Evolutionary conservation across 2,113 vertebrate genomes (phyloP).

Genomic region (Micromys minutus): DNA sequence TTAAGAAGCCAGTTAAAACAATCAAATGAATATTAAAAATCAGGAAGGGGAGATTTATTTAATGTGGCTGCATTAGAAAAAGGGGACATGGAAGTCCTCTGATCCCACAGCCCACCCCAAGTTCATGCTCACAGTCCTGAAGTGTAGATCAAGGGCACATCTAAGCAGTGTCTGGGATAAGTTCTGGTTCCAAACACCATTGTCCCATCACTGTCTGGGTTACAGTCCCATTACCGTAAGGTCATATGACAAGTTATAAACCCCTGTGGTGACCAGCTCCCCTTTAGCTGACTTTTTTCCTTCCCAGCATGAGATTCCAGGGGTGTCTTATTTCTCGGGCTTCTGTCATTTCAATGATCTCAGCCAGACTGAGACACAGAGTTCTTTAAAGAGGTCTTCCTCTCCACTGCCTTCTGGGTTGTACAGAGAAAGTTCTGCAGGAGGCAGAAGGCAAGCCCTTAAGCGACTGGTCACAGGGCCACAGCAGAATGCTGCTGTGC

Average conservation of each 20-base stretch:
- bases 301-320: background rate
- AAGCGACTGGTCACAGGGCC: background rate
- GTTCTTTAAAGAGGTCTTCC: background rate
- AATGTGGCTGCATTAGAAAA: background rate
- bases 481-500: fast-evolving
- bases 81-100: background rate
- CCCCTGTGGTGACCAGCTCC: background rate
- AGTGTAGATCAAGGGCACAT: background rate
- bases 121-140: background rate
- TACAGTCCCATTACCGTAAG: too few species aligned
- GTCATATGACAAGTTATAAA: background rate
- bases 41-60: background rate
- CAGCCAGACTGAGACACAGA: background rate
- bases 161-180: background rate
- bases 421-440: background rate
- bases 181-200: background rate
- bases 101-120: background rate
- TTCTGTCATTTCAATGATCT: background rate
- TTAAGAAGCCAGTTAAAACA: background rate
- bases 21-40: background rate
- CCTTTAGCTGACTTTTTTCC: background rate
- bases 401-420: background rate
- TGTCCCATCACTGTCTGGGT: background rate
- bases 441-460: background rate
- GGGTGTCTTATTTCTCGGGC: background rate